A percentile compares a stretch with the other conserved stretches of the same genome.
Conservation (phyloP, 2,888 invertebrate species). For the Drosophila nigritarsus region DNA sequence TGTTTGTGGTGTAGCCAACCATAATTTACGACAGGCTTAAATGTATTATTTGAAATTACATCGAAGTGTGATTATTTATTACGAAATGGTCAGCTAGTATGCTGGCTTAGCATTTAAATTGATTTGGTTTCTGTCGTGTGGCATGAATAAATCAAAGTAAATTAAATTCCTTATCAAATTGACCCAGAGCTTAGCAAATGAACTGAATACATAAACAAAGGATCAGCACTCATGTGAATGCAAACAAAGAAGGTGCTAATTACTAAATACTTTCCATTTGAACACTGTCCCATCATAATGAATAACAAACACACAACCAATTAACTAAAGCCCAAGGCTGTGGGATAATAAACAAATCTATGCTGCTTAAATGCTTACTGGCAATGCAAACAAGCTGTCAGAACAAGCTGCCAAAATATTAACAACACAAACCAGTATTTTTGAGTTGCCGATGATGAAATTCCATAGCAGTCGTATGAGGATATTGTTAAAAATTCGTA, state of each 20-base stretch:
- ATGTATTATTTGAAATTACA: not conserved
- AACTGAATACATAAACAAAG: conserved; percentile 1
- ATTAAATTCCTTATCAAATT: conserved; percentile 9
- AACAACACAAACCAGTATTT: not conserved
- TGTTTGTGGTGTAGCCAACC: not conserved
- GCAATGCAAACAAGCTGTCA: not conserved
- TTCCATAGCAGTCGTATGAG: not conserved
- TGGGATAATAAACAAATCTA: not conserved
- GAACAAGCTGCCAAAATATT: not conserved
- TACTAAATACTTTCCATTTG: conserved; percentile 5
- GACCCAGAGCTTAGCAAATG: not conserved
- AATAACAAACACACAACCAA: conserved; percentile 18
- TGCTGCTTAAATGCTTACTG: conserved; percentile 15
- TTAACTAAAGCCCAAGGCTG: not conserved
- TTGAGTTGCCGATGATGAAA: not conserved
- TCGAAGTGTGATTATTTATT: not conserved
- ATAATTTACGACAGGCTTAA: not conserved
- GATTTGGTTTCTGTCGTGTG: not conserved
- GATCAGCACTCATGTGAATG: conserved; percentile 1
- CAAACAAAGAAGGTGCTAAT: conserved; percentile 24
- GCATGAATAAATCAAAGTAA: not conserved
- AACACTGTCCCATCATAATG: not conserved
- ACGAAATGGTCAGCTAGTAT: not conserved
- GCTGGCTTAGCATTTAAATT: conserved; percentile 1
- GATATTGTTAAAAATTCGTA: not conserved